Conservation (phyloP, 2,797 vertebrate genomes). For the Huso huso region DNA sequence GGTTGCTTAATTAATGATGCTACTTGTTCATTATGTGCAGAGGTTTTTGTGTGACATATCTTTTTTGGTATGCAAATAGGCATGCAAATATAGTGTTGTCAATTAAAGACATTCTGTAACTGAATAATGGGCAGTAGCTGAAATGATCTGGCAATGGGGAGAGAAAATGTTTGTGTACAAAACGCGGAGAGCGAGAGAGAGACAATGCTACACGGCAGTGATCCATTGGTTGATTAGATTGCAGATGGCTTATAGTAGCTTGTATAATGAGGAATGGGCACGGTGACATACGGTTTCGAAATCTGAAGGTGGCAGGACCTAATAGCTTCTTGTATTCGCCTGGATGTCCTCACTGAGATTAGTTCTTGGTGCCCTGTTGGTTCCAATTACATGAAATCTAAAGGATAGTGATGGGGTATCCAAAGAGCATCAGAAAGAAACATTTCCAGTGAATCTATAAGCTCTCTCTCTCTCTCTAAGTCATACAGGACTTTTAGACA, state of each 20-base stretch:
- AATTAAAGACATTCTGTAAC: background rate
- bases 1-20: too few species aligned
- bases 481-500: too few species aligned
- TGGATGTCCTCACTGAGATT: background rate
- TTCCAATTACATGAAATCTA: background rate
- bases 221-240: constrained; percentile 1
- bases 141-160: background rate
- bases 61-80: too few species aligned
- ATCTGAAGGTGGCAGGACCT: too few species aligned
- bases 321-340: background rate
- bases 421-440: too few species aligned
- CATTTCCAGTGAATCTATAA: too few species aligned
- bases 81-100: background rate
- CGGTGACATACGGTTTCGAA: background rate
- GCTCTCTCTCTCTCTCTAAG: background rate
- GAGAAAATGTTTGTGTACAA: background rate
- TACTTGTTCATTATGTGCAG: too few species aligned
- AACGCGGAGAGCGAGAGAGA: background rate
- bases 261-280: background rate
- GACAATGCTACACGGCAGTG: background rate
- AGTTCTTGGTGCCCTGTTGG: too few species aligned
- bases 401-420: background rate
- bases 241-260: background rate
- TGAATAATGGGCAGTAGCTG: background rate
- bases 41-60: too few species aligned